Evolutionary conservation across 2,888 invertebrate species (phyloP).

Genomic region (Megastigmus dorsalis): DNA sequence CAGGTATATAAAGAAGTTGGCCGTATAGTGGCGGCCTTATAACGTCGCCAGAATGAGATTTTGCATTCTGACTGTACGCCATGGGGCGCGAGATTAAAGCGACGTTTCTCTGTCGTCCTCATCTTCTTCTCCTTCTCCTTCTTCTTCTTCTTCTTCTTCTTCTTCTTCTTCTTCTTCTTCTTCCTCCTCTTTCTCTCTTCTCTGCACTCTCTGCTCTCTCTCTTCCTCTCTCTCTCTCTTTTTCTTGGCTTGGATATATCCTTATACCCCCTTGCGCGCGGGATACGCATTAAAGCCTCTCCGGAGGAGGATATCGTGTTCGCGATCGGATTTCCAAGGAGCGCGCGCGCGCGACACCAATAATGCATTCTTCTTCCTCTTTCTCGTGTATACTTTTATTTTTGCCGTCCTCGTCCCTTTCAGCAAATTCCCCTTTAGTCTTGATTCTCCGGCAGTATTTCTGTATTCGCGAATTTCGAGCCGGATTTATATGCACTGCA

Average conservation of each 20-base stretch:
- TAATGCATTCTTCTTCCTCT: conserved; percentile 19
- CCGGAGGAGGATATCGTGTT: conserved; percentile 47
- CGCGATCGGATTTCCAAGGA: conserved; percentile 44
- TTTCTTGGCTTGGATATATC: no score
- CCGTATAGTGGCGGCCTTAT: not conserved
- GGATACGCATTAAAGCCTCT: conserved; percentile 13
- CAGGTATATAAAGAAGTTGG: not conserved
- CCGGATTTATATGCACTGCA: no score
- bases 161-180: not conserved
- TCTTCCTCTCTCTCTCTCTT: no score
- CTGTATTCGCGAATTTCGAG: not conserved
- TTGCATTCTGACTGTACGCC: conserved; percentile 32
- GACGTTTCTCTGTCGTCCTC: conserved; percentile 19
- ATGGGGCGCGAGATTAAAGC: conserved; percentile 45
- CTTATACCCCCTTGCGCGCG: conserved; percentile 1
- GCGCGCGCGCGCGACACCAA: conserved; percentile 32
- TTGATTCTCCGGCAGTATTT: no score
- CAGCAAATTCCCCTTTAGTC: no score
- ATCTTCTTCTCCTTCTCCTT: not conserved
- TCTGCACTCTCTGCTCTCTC: no score
- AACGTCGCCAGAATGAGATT: no score
- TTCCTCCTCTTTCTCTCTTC: no score
- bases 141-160: not conserved
- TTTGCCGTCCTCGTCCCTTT: no score
- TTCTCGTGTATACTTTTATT: not conserved